Evolutionary conservation across 2,113 vertebrate genomes (phyloP).

Genomic region (human (Homo sapiens)): GRCh38 chrX:42137501-42138000

Average conservation of each 20-base stretch:
- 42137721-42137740: not conserved
- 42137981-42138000: not conserved
- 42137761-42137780: not conserved
- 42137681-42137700: not conserved
- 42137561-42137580: not conserved
- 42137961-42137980: not conserved
- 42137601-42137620: not conserved
- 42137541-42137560: not conserved
- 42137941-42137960: not conserved
- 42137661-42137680: not conserved
- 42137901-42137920: not conserved
- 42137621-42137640: not conserved
- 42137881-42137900: not conserved
- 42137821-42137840: conserved; percentile 8
- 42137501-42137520: not conserved
- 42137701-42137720: not conserved
- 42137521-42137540: not conserved
- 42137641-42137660: not conserved
- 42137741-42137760: not conserved
- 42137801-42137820: not conserved
- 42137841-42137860: not conserved
- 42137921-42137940: not conserved
- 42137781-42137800: not conserved
- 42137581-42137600: not conserved
- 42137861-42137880: conserved; percentile 1